A percentile compares a stretch with the other conserved stretches of the same genome.
Evolutionary conservation across 2,113 vertebrate species (phyloP).

Genomic region (Varanus salvator): DNA sequence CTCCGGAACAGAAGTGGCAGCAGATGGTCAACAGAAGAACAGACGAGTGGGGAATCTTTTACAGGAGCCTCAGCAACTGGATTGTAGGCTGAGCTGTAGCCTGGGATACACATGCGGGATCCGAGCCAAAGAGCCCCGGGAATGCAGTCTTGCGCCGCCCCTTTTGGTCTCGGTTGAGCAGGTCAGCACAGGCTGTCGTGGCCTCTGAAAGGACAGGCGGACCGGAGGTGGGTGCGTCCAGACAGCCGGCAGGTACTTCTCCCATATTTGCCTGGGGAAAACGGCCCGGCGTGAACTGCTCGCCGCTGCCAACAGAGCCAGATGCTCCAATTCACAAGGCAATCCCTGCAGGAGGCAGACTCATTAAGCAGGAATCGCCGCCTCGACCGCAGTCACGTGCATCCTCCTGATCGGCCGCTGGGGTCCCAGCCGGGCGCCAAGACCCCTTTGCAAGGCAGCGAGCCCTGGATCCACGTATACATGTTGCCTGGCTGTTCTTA

Average conservation of each 20-base stretch:
- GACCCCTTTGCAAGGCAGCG: background rate
- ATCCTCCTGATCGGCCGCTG: background rate
- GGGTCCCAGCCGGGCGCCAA: background rate
- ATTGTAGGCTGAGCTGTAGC: background rate
- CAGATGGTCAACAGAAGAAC: background rate
- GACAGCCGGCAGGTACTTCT: background rate
- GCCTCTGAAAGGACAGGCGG: background rate
- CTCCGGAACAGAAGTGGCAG: background rate
- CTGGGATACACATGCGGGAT: background rate
- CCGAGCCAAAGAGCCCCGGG: background rate
- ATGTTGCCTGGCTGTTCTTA: background rate
- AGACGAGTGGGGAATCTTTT: background rate
- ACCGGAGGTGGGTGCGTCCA: background rate
- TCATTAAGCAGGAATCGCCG: background rate
- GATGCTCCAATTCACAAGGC: slow-evolving; percentile 1
- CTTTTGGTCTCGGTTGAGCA: no score
- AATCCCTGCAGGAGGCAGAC: background rate
- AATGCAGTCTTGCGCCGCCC: background rate
- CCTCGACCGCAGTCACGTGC: background rate
- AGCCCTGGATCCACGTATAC: background rate
- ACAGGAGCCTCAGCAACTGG: background rate
- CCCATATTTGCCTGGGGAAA: background rate
- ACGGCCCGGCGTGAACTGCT: background rate
- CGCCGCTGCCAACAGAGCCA: background rate
- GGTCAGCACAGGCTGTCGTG: background rate